Evolutionary conservation across 2,888 invertebrate species (phyloP).

Genomic region (Trissoscelio sp.): DNA sequence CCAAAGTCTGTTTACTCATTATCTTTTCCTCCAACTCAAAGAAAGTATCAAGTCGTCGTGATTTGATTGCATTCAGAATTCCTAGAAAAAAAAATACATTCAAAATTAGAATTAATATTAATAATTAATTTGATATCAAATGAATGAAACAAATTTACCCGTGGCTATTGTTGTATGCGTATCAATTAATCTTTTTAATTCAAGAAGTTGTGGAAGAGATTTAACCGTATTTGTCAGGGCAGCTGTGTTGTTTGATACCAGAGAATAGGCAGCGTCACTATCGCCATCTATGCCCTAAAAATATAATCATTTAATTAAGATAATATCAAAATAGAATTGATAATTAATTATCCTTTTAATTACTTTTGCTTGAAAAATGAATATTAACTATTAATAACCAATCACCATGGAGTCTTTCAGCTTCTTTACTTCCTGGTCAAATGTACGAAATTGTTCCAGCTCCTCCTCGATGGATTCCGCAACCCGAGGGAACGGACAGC

Average conservation of each 20-base stretch:
- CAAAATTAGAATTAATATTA: conserved; percentile 2
- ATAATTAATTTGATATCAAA: background rate
- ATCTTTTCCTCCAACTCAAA: conserved; percentile 99
- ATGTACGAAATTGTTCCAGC: conserved; percentile 95
- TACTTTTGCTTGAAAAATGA: background rate
- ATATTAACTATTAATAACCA: background rate
- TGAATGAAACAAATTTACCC: conserved; percentile 83
- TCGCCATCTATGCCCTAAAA: conserved; percentile 92
- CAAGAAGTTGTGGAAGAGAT: conserved; percentile 97
- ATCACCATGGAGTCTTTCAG: conserved; percentile 94
- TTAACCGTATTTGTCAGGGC: conserved; percentile 97
- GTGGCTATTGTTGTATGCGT: conserved; percentile 99
- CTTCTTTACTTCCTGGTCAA: conserved; percentile 98
- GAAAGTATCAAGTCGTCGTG: conserved; percentile 95
- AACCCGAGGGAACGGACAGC: conserved; percentile 96
- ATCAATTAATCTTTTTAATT: conserved; percentile 98
- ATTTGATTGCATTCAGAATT: conserved; percentile 93
- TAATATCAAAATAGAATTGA: too few species aligned
- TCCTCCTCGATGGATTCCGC: conserved; percentile 99
- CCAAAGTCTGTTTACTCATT: conserved; percentile 93
- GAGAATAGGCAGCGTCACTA: conserved; percentile 91
- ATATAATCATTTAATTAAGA: too few species aligned
- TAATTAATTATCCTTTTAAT: background rate
- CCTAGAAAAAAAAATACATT: conserved; percentile 84
- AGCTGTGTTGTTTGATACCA: conserved; percentile 97